Evolutionary conservation across 2,797 vertebrate species (phyloP), one percentile per base, ranked within the genome.

Genomic region (Paratrypauchen microcephalus): DNA sequence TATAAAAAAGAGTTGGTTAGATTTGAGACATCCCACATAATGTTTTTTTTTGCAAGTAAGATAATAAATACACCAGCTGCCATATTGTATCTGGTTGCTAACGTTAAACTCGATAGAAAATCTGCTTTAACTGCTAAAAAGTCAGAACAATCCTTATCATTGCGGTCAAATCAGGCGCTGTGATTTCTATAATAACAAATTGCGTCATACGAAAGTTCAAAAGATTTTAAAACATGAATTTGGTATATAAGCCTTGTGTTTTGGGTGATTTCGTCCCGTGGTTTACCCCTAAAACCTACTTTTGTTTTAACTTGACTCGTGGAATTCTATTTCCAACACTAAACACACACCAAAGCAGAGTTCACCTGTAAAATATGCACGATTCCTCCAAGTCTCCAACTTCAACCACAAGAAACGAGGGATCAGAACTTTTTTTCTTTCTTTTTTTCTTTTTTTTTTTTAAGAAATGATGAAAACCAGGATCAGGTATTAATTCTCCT

Each of bases 401-500:
- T 85, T 75, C 64, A 73, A 41, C 70, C 68, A 50, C 50, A 71
- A 84, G 69, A 76, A 75, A 78, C 81, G 62, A 45, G 66, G 72
- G 70, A 81, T 78, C 68, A 86, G 66, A 83, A 80, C 71, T 86
- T 82, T 77, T 54, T 72, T 67, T 66, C 75, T 54, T 72, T 67
- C 30, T 66, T 23, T 56, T 26, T 26, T 26, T 26, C 24, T 55
- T 75, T 66, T 39, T 41, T n/a, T 68, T 67, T 69, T 73, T 55
- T 2, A 68, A 68, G 82, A 88, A 85, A 86, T 82, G 84, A 89
- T 87, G 87, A 88, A 87, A 89, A 88, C 76, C 74, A 60, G 82
- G 87, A 87, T 88, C 83, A 86, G 81, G 76, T 89, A 81, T 85
- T 89, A 86, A 86, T 83, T 85, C 83, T 81, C 77, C 79, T 83